Base-by-base conservation (phyloP, 2,888 invertebrate genomes). In the Phortica magna region DNA sequence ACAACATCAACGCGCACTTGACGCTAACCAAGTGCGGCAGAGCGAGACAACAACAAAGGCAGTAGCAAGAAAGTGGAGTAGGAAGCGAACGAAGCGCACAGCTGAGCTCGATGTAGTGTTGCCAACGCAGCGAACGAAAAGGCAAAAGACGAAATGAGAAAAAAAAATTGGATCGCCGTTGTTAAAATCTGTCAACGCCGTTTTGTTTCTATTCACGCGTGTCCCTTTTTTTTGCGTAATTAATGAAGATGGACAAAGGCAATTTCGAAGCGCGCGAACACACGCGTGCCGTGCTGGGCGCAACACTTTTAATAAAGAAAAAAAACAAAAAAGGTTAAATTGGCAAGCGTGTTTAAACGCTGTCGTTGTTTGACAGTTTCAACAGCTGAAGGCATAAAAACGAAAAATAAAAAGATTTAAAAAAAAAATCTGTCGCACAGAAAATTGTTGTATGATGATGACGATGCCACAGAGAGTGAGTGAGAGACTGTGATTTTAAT, bases 221-320 rank as follows among this genome's bases (percentile, higher is more conserved):
- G 1, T 1, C 14, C 79, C 80, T 83, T 80, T 77, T 9, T 53
- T 59, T 61, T 73, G 7, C 80, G 73, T 72, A 84, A 85, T 85
- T 84, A 86, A 86, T 86, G 85, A 84, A 85, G 84, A 86, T 82
- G 81, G 85, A 86, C 86, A 87, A 86, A 84, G 84, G 85, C 83
- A 83, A 84, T 87, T 85, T 83, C 42, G 19, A 17, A 48, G 14
- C 70, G 76, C 48, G 73, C 43, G 73, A 2, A 31, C 76, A 75
- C 6, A 75, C 76, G 76, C 65, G 72, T 80, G 75, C 70, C 48
- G 7, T 48, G 48, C 2, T 14, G 48, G 14, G 48, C 14, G 67
- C 74, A 65, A 14, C 19, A 7, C 73, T 43, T 7, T 14, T 14
- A 41, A 17, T 14, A 73, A 73, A 64, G 43, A 61, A 59, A 73